Conservation (phyloP, 2,113 vertebrate species). For the Athene cunicularia region DNA sequence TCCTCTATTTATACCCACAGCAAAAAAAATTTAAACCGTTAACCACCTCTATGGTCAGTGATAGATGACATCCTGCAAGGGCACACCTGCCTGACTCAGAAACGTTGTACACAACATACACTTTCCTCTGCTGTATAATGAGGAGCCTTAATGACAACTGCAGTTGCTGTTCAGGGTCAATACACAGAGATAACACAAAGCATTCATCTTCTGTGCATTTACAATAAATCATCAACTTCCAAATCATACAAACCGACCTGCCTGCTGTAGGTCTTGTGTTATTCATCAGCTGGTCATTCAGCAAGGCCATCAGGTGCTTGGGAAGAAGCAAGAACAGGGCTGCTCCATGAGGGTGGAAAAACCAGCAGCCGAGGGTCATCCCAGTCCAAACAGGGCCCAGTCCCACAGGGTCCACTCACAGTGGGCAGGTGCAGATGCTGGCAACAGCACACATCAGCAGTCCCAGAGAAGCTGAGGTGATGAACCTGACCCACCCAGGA, state of each 20-base stretch:
- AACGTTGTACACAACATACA: accelerated
- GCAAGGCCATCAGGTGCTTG: not conserved
- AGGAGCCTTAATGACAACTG: not conserved
- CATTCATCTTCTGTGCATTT: not conserved
- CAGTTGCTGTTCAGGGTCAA: not conserved
- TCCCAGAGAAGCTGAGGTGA: not conserved
- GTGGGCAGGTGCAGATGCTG: not conserved
- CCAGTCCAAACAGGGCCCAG: not conserved
- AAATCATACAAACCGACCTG: not conserved
- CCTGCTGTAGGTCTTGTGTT: not conserved
- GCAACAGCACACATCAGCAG: not conserved
- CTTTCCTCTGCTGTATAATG: accelerated
- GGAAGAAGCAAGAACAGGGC: not conserved
- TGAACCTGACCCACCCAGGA: not conserved
- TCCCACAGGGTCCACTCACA: accelerated
- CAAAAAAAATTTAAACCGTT: not conserved
- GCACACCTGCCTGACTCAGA: not conserved
- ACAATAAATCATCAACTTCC: not conserved
- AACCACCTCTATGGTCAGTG: not conserved
- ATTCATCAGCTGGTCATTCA: not conserved
- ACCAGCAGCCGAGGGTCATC: not conserved
- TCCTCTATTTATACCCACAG: not conserved
- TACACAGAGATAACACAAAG: accelerated
- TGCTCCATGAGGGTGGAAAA: not conserved
- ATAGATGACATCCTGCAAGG: not conserved